These are phyloP conservation scores for Ommatoiulus sabulosus DNA, from an alignment of 2,888 invertebrate species.

Conservation along the genomic window DNA sequence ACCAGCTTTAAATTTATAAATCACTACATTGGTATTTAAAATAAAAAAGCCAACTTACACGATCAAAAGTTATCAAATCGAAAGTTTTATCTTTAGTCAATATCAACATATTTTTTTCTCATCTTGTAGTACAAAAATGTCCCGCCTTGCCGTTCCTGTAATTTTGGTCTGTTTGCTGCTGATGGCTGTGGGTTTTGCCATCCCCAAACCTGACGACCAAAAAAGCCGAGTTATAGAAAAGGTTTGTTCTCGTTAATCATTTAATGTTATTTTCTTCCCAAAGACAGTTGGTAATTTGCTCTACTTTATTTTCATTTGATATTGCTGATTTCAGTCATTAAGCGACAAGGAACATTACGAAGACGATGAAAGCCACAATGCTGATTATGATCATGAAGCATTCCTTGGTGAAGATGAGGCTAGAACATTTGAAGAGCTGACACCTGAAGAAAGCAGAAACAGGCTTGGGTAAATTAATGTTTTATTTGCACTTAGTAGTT, in stretches of 20 bases:
- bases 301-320: background rate
- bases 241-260: conserved; percentile 61
- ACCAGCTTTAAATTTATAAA: no score
- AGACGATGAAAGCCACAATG: conserved; percentile 76
- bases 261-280: background rate
- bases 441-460: conserved; percentile 94
- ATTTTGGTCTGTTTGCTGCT: conserved; percentile 54
- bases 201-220: conserved; percentile 77
- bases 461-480: conserved; percentile 76
- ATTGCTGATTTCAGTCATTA: conserved; percentile 71
- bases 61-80: no score
- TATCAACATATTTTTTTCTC: background rate
- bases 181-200: conserved; percentile 69
- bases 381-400: conserved; percentile 96
- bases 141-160: conserved; percentile 49
- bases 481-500: conserved; percentile 58
- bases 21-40: no score
- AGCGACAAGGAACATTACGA: conserved; percentile 82
- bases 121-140: conserved; percentile 48
- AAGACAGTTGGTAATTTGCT: background rate
- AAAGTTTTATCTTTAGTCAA: no score
- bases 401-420: conserved; percentile 93
- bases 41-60: no score
- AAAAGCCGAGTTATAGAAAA: conserved; percentile 65
- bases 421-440: conserved; percentile 91